Base-by-base conservation (phyloP, 1,140 invertebrate genomes). In the Proctacanthus coquilletti region DNA sequence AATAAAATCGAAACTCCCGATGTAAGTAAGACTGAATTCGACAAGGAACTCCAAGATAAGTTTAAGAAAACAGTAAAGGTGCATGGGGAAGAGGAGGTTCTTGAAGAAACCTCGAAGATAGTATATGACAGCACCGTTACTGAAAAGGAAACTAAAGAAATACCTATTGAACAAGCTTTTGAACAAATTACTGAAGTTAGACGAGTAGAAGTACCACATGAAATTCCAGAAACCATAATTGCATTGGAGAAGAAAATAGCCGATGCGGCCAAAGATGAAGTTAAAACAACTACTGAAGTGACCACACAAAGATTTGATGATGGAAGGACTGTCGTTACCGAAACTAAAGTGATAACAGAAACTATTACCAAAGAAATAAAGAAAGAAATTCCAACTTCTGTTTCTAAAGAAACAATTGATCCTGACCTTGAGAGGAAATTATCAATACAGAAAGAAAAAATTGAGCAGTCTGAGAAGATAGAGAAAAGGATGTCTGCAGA, bases 21-120 rank as follows among this genome's bases (percentile, higher is more conserved):
- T 38, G 39, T 60, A 4, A 56, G 43, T 38, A 60, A 60, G 39
- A 52, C 46, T 31, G 56, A 60, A n/a, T 60, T 60, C 34, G 57
- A 60, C 27, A 58, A 52, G 36, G 57, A 60, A 36, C 32, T 60
- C 23, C 54, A 55, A 4, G 52, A 60, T 34, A 60, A 60, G 42
- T 43, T 60, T 15, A 55, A 49, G 43, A 47, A 49, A 13, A 54
- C 57, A 8, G 47, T 57, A 5, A 53, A 53, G 9, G 55, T 51
- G 34, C 51, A 52, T 0, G 56, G 58, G 33, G 53, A 60, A 34
- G 56, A 60, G 19, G 29, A 36, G 23, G 25, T 33, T 36, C 14
- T 39, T 13, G 6, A 36, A 5, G 35, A 36, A 21, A 18, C 8
- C 10, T 11, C 10, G 13, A 38, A 38, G 17, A 29, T 38, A 4